Base-by-base conservation (phyloP, 1,140 invertebrate species). In the Pogonomyrmex barbatus region DNA sequence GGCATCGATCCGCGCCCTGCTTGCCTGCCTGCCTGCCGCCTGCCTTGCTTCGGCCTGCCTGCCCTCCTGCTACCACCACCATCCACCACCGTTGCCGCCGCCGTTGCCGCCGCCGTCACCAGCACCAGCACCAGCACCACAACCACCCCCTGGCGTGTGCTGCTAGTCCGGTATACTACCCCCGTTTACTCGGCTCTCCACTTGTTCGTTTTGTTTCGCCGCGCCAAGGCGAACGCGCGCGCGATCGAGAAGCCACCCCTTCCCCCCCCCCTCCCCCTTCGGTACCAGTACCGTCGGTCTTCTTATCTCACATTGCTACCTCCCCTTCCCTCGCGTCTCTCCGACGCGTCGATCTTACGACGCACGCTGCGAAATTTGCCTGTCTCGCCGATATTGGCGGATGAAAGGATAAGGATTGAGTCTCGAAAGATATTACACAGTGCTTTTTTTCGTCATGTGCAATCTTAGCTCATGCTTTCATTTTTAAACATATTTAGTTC, bases 101-200 rank as follows among this genome's bases (percentile, higher is more conserved):
- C 58, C 17, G 39, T 39, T 42, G 17, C 52, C 33, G 54, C 33
- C 56, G 62, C 73, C 54, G 5, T 2, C 73, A n/a, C 10, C 33
- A 52, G 3, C 47, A n/a, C 47, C 67, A n/a, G 12, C n/a, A 24
- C 0, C 50, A 30, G 30, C 73, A 30, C 6, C 54, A 24, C 33
- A 10, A 6, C 9, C 50, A 10, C 50, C 70, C 3, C 30, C 8
- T 30, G 30, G 30, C 47, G 10, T 42, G 56, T 62, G 75, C 71
- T 62, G 73, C 54, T 77, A 56, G 75, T 77, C 73, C 73, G 73
- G 39, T 77, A 77, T 60, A 47, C 75, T 47, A 77, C 30, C 42
- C 75, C 56, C 56, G 75, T 47, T 62, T 77, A 45, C 54, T 62
- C 56, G 24, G 39, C 56, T 60, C 17, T 36, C n/a, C 56, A 50